Evolutionary conservation across 2,113 vertebrate genomes (phyloP).

Genomic region (Stigmatopora nigra): DNA sequence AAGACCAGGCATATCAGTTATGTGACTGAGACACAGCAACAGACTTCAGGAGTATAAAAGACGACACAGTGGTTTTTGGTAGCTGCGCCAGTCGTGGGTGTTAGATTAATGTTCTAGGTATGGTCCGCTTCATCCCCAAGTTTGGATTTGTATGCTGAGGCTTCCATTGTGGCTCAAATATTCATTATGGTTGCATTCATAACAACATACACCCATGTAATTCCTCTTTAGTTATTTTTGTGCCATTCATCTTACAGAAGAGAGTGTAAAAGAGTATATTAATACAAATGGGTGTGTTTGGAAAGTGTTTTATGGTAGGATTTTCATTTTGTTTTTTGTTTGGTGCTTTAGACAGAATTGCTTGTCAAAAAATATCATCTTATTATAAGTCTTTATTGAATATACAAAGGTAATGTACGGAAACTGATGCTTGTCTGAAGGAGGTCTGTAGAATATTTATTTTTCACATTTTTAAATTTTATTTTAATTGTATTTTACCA

Average conservation of each 20-base stretch:
- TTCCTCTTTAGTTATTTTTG: slow-evolving; percentile 46
- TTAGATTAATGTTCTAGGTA: slow-evolving; percentile 58
- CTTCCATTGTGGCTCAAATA: slow-evolving; percentile 44
- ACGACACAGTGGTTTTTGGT: slow-evolving; percentile 61
- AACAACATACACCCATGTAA: slow-evolving; percentile 42
- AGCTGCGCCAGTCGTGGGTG: slow-evolving; percentile 57
- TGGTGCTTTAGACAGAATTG: slow-evolving; percentile 24
- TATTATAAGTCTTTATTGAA: slow-evolving; percentile 6
- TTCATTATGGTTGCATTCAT: slow-evolving; percentile 42
- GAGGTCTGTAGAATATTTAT: not conserved
- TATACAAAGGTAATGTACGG: not conserved
- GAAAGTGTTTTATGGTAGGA: slow-evolving; percentile 47
- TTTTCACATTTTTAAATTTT: not conserved
- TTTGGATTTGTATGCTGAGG: slow-evolving; percentile 47
- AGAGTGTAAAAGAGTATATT: slow-evolving; percentile 44
- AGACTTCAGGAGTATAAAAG: slow-evolving; percentile 63
- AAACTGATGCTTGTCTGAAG: not conserved
- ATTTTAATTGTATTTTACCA: slow-evolving; percentile 24
- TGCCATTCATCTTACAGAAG: slow-evolving; percentile 19
- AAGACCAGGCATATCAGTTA: slow-evolving; percentile 77
- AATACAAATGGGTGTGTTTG: slow-evolving; percentile 45
- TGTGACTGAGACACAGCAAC: slow-evolving; percentile 64
- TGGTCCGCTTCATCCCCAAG: slow-evolving; percentile 58
- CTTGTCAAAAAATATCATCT: slow-evolving; percentile 27
- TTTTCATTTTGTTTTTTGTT: slow-evolving; percentile 36